Conservation (phyloP, 2,888 invertebrate genomes). For the Caenorhabditis sp. region DNA sequence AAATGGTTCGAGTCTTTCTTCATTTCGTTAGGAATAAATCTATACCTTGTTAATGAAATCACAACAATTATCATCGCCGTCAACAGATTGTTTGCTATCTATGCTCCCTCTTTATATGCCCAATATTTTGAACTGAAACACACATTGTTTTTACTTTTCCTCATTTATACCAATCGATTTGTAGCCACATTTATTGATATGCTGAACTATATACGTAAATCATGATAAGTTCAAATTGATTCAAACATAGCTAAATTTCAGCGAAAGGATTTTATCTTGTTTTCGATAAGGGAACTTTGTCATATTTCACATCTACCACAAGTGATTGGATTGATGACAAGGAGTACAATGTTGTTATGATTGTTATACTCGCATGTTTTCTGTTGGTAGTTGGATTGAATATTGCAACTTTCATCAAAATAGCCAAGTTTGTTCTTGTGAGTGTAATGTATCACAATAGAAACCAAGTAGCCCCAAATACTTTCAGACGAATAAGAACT, state of each 20-base stretch:
- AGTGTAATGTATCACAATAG: too few species aligned
- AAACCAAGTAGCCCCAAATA: too few species aligned
- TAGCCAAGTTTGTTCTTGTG: not conserved
- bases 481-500: too few species aligned
- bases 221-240: not conserved
- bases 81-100: not conserved
- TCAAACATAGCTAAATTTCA: too few species aligned
- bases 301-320: not conserved
- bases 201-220: not conserved
- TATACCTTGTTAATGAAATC: not conserved
- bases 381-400: constrained; percentile 6
- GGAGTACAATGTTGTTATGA: not conserved
- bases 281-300: not conserved
- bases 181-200: not conserved
- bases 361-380: not conserved
- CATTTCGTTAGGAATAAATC: not conserved
- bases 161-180: not conserved
- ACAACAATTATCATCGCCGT: not conserved
- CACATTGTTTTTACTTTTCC: not conserved
- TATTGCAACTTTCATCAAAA: constrained; percentile 14
- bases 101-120: not conserved
- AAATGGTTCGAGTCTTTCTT: not conserved
- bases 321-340: not conserved
- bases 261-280: not conserved
- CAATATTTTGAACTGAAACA: not conserved